Conservation (phyloP, 2,888 invertebrate species). For the Cybosia mesomella region DNA sequence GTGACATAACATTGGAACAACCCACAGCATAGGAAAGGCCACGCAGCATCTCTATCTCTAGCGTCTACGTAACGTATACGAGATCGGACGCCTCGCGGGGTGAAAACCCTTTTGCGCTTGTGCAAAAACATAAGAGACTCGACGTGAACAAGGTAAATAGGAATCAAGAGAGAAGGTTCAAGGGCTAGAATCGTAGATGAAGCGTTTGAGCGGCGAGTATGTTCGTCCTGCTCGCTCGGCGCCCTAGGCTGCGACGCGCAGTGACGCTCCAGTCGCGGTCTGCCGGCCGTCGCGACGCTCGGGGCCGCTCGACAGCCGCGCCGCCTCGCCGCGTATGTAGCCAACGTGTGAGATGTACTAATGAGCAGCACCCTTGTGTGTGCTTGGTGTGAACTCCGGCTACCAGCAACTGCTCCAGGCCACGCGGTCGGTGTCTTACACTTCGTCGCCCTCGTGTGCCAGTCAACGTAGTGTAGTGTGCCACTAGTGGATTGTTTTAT, state of each 20-base stretch:
- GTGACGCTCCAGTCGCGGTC: constrained; percentile 86
- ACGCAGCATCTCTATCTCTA: constrained; percentile 84
- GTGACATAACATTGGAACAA: constrained; percentile 81
- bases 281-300: constrained; percentile 86
- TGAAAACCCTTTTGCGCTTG: constrained; percentile 81
- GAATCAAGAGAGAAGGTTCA: constrained; percentile 79
- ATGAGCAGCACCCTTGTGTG: constrained; percentile 63
- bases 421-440: constrained; percentile 46
- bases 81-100: constrained; percentile 75
- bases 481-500: constrained; percentile 73
- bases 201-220: constrained; percentile 69
- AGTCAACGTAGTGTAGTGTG: constrained; percentile 69
- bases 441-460: constrained; percentile 46
- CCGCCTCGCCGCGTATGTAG: constrained; percentile 68
- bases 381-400: constrained; percentile 50
- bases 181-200: constrained; percentile 80
- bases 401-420: constrained; percentile 46
- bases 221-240: constrained; percentile 83
- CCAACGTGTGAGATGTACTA: constrained; percentile 74
- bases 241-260: constrained; percentile 83
- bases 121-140: constrained; percentile 78
- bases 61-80: constrained; percentile 75
- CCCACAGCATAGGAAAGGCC: constrained; percentile 76
- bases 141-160: constrained; percentile 74
- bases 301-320: constrained; percentile 78